Evolutionary conservation across 2,888 invertebrate genomes (phyloP), one percentile per base, ranked within the genome.

Genomic region (Eretmocerus hayati): DNA sequence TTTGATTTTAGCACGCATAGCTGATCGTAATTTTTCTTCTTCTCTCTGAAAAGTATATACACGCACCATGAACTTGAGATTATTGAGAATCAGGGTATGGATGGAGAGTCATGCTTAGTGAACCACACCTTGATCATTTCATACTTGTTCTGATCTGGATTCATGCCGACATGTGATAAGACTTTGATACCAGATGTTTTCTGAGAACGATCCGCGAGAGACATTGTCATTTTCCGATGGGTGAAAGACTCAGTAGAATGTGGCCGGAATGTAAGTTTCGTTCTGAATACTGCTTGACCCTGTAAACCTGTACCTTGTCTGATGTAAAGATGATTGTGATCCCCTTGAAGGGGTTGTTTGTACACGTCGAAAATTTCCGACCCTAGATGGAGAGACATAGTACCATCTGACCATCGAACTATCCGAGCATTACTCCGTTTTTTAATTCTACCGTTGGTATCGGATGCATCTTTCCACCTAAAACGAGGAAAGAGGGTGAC

Each of bases 191-290:
- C 92, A 1, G 88, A 85, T 0, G 92, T 89, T 74, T 95, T 95
- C 42, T 90, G 85, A 36, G 92, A 89, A 44, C 95, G 80, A 73
- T 99, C 97, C 0, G 97, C 97, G 58, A 97, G 77, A 0, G 95
- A 96, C 73, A 97, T 80, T 0, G 97, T 99, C 89, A 99, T 96
- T 80, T 99, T 99, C 58, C 95, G 83, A 72, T 99, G 97, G 0
- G 99, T 99, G 74, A 96, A 94, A 19, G 96, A 96, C 69, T 99
- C 97, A 0, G 97, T 99, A 1, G 97, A 97, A 70, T 96, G 95
- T 0, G 99, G 99, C 36, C 97, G 80, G 84, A 99, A 99, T 2
- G 93, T 91, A 0, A 99, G 76, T 72, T 97, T 97, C 0, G 94
- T 95, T 33, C 91, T 81, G 76, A 99, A 97, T 23, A 99, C 92